phyloP scores from a whole-genome alignment of 2,797 vertebrate genomes.

The Sebastes steindachneri region DNA sequence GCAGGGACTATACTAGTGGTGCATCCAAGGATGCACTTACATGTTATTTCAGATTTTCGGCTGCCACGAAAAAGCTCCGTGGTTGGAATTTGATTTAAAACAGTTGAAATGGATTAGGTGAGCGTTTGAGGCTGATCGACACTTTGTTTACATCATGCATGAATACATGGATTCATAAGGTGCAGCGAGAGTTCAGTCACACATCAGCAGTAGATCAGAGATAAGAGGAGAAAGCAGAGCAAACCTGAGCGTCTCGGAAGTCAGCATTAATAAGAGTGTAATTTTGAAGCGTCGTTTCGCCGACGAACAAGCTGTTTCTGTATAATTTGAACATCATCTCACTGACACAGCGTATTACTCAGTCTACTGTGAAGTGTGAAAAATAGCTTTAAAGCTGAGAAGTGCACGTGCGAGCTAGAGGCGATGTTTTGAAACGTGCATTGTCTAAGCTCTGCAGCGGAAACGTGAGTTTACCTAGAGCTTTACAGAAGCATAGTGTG shows the following conservation, averaged over 20 bases:
- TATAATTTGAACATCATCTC: slow-evolving; percentile 18
- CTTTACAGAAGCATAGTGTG: background rate
- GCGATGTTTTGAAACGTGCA: background rate
- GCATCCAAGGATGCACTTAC: background rate
- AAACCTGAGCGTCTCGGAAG: background rate
- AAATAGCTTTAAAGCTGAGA: slow-evolving; percentile 4
- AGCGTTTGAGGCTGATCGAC: background rate
- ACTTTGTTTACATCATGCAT: background rate
- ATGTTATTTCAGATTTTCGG: background rate
- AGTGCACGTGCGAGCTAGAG: background rate
- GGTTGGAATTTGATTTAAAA: background rate
- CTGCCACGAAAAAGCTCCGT: background rate
- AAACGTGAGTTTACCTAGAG: background rate
- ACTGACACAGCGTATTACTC: background rate
- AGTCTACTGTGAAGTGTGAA: slow-evolving; percentile 11
- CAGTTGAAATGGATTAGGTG: background rate
- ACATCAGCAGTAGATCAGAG: background rate
- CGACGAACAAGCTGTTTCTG: slow-evolving; percentile 2
- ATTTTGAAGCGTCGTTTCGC: background rate
- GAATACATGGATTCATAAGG: background rate
- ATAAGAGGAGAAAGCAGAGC: background rate
- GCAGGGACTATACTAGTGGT: background rate
- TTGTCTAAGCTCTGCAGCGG: background rate
- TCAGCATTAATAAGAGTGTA: background rate
- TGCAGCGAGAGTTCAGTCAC: background rate